Conservation (phyloP, 2,797 vertebrate genomes). For the Channa striata region DNA sequence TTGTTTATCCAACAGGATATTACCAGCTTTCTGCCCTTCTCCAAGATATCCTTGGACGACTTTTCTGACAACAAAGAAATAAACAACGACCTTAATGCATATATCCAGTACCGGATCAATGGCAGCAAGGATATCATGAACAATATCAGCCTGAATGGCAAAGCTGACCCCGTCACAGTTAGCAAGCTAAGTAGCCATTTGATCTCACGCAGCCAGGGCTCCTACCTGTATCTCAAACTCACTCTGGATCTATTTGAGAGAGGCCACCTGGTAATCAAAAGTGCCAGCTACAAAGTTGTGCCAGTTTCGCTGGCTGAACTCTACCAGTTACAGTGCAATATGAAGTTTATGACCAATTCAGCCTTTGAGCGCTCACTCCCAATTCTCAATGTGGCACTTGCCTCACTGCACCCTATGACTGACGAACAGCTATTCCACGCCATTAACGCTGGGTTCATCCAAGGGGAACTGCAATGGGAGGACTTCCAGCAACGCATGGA, state of each 20-base stretch:
- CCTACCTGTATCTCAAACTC: constrained; percentile 97
- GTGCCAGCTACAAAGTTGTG: constrained; percentile 98
- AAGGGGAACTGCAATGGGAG: constrained; percentile 92
- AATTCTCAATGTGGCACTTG: constrained; percentile 92
- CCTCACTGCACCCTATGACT: constrained; percentile 96
- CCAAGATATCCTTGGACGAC: constrained; percentile 91
- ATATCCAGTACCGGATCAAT: constrained; percentile 93
- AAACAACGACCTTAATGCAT: constrained; percentile 90
- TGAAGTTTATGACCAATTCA: constrained; percentile 96
- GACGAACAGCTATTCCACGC: constrained; percentile 98
- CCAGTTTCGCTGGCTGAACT: constrained; percentile 96
- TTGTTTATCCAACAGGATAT: constrained; percentile 86
- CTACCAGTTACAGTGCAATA: constrained; percentile 97
- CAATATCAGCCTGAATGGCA: constrained; percentile 97
- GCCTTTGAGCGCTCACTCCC: constrained; percentile 94
- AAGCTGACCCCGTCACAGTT: constrained; percentile 89
- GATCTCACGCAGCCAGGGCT: constrained; percentile 94
- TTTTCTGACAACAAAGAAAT: constrained; percentile 92
- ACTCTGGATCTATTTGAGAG: constrained; percentile 96
- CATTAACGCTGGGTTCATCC: constrained; percentile 89
- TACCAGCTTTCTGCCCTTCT: constrained; percentile 88
- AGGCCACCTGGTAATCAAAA: constrained; percentile 97
- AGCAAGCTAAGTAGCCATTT: constrained; percentile 95
- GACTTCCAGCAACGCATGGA: constrained; percentile 98
- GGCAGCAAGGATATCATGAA: constrained; percentile 93